phyloP scores from a whole-genome alignment of 2,888 invertebrate genomes.

The Pristionchus maxplancki region DNA sequence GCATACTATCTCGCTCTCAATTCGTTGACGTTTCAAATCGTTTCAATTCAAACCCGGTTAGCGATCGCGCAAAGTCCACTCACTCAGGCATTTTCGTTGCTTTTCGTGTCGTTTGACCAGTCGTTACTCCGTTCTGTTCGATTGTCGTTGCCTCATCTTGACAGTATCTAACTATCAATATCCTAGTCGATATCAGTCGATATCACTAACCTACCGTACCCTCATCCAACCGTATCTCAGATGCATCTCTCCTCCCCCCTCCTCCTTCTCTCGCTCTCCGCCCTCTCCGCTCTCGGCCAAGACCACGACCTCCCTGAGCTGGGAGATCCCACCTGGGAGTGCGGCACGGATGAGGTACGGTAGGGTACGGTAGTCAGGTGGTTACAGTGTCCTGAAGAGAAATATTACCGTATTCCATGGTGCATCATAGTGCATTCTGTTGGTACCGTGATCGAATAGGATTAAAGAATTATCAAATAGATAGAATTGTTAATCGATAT shows the following conservation, averaged over 20 bases:
- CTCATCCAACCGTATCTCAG: not conserved
- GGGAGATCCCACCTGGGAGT: slow-evolving; percentile 49
- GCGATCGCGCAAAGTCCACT: not conserved
- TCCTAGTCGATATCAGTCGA: not conserved
- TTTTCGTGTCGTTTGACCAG: too few relatives aligned
- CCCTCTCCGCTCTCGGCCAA: not conserved
- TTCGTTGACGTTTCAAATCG: not conserved
- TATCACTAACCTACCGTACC: not conserved
- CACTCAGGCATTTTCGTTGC: not conserved
- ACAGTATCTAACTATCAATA: not conserved
- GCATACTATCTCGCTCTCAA: not conserved
- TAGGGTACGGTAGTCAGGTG: not conserved
- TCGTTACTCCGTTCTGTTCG: not conserved
- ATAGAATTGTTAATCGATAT: not conserved
- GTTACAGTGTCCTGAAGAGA: too few relatives aligned
- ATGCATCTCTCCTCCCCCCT: not conserved
- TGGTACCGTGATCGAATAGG: not conserved
- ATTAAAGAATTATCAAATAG: too few relatives aligned
- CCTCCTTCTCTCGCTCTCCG: not conserved
- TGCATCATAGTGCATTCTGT: not conserved
- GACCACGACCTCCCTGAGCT: not conserved
- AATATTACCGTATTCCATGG: not conserved
- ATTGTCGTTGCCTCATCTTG: not conserved
- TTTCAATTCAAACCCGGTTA: not conserved
- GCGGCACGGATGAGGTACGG: slow-evolving; percentile 45